Base-by-base conservation (phyloP, 2,888 invertebrate species). In the Eurois occulta region DNA sequence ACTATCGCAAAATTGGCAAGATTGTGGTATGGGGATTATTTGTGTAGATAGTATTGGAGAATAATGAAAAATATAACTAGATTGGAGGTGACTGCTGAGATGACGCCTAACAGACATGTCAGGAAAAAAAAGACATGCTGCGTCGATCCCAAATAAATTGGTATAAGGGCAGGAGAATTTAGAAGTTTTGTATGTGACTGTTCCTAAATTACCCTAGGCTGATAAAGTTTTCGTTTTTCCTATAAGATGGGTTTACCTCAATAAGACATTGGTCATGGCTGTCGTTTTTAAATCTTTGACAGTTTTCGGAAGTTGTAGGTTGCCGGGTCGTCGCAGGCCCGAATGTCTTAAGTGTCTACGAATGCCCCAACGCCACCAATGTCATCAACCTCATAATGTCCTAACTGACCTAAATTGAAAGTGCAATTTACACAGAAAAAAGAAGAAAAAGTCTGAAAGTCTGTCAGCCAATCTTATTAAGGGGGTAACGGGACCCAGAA, bases 1-100 rank as follows among this genome's bases (percentile, higher is more conserved):
- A 46, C 0, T 43, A 32, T 71, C 8, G 35, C 13, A n/a, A 55
- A 62, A 84, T 72, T 84, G n/a, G 46, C 67, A 13, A 7, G 24
- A 35, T 41, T 13, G n/a, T 32, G 4, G 16, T 75, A 18, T 52
- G 18, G 1, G 7, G 32, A 18, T 77, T 77, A 46, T 60, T 71
- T 41, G 35, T 41, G n/a, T 8, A 41, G 41, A n/a, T 8, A 4
- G 18, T 41, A n/a, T 65, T 65, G 41, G n/a, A n/a, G 38, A n/a
- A 38, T 64, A 38, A 13, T 13, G 38, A 64, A 64, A 64, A 38
- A 35, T 62, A 21, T 62, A 32, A n/a, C n/a, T 32, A 8, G 32
- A 11, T n/a, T n/a, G n/a, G n/a, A n/a, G n/a, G n/a, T n/a, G n/a
- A n/a, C n/a, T n/a, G n/a, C n/a, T n/a, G n/a, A n/a, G n/a, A n/a